phyloP scores from a whole-genome alignment of 1,140 invertebrate species.

The Theocolax elegans region DNA sequence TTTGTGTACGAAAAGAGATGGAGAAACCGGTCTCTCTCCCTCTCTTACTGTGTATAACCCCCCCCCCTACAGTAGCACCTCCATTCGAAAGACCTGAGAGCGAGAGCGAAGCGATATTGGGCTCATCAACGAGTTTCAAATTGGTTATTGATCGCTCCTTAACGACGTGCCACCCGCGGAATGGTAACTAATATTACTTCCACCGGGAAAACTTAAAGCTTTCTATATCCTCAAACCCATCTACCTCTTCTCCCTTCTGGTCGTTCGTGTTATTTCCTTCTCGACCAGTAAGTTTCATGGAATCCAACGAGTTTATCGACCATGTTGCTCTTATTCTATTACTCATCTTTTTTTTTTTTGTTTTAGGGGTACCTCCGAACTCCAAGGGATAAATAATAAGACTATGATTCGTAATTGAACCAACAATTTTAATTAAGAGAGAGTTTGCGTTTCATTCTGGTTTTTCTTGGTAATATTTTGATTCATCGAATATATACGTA shows the following conservation, averaged over 20 bases:
- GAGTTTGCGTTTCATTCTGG: not conserved
- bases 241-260: no score
- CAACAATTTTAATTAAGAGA: not conserved
- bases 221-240: not conserved
- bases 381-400: no score
- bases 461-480: no score
- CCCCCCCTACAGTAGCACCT: no score
- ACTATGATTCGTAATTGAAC: not conserved
- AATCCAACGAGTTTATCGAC: not conserved
- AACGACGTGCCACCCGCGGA: slow-evolving; percentile 1
- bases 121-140: slow-evolving; percentile 43
- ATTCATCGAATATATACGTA: no score
- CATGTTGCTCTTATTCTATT: not conserved
- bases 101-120: slow-evolving; percentile 23
- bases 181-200: slow-evolving; percentile 31
- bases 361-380: not conserved
- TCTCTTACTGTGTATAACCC: no score
- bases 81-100: no score
- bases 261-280: not conserved
- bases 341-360: not conserved
- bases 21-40: not conserved
- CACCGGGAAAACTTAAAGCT: not conserved
- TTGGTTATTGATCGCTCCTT: slow-evolving; percentile 46
- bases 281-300: not conserved
- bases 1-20: slow-evolving; percentile 32